Percentiles rank a stretch among this genome's conserved stretches.
Conservation (phyloP, 2,113 vertebrate genomes). For the Poeciliopsis prolifica region DNA sequence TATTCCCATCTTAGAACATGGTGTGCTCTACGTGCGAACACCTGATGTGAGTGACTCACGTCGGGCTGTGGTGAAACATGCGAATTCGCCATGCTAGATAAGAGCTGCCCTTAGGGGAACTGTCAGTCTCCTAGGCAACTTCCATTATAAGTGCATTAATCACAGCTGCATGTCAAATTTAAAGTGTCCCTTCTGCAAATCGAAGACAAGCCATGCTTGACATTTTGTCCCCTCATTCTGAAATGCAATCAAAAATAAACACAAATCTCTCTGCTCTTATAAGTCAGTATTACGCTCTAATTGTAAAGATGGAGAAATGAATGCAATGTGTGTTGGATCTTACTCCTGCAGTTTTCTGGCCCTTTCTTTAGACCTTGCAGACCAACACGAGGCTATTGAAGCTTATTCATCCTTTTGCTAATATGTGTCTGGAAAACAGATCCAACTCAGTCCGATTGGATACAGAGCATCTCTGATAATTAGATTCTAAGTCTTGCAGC, state of each 20-base stretch:
- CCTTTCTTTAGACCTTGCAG: too few species aligned
- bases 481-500: too few species aligned
- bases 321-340: neutral
- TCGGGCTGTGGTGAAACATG: slow-evolving; percentile 33
- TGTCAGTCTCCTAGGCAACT: slow-evolving; percentile 23
- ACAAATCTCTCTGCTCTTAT: neutral
- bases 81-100: slow-evolving; percentile 29
- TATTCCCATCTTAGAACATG: slow-evolving; percentile 15
- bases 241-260: neutral
- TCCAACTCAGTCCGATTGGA: too few species aligned
- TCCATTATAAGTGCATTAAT: slow-evolving; percentile 17
- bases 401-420: too few species aligned
- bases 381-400: neutral
- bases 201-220: neutral
- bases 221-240: neutral
- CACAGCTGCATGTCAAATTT: neutral
- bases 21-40: neutral
- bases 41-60: slow-evolving; percentile 34
- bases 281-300: neutral
- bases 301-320: neutral
- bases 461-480: too few species aligned
- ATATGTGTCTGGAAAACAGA: too few species aligned
- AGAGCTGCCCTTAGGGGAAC: slow-evolving; percentile 31
- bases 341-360: neutral
- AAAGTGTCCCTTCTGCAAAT: neutral